Conservation (phyloP, 92 coral and sea anemone genomes). For the Siderastrea radians region DNA sequence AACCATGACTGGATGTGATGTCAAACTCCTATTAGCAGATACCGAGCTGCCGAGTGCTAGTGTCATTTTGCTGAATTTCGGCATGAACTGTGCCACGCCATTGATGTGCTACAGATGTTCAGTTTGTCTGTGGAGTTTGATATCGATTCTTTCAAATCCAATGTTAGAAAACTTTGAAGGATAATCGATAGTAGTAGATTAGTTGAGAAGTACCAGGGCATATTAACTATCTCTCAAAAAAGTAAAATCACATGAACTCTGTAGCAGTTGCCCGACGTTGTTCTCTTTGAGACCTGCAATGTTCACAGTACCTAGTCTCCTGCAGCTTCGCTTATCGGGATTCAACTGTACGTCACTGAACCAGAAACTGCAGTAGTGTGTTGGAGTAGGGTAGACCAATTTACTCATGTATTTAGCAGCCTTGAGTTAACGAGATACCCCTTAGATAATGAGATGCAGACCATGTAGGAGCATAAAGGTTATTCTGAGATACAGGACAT, state of each 20-base stretch:
- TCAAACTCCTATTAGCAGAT: constrained; percentile 31
- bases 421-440: no score
- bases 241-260: constrained; percentile 31
- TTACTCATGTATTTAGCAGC: no score
- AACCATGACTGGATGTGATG: constrained; percentile 29
- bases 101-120: constrained; percentile 44
- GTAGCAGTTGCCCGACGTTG: constrained; percentile 20
- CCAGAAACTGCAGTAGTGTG: no score
- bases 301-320: not conserved
- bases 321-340: not conserved
- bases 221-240: constrained; percentile 38
- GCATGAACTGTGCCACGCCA: constrained; percentile 30
- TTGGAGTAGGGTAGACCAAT: no score
- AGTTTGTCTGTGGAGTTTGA: constrained; percentile 50
- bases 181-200: constrained; percentile 48
- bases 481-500: no score
- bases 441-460: no score
- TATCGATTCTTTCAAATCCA: constrained; percentile 30
- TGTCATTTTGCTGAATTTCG: constrained; percentile 53
- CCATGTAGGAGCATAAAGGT: no score
- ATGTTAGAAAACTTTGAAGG: constrained; percentile 18
- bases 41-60: constrained; percentile 37
- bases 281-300: not conserved
- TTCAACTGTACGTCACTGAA: not conserved
- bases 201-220: constrained; percentile 47